A percentile compares a stretch with the other conserved stretches of the same genome.
Evolutionary conservation across 2,797 vertebrate genomes (phyloP).

Genomic region (Clarias laeviceps): DNA sequence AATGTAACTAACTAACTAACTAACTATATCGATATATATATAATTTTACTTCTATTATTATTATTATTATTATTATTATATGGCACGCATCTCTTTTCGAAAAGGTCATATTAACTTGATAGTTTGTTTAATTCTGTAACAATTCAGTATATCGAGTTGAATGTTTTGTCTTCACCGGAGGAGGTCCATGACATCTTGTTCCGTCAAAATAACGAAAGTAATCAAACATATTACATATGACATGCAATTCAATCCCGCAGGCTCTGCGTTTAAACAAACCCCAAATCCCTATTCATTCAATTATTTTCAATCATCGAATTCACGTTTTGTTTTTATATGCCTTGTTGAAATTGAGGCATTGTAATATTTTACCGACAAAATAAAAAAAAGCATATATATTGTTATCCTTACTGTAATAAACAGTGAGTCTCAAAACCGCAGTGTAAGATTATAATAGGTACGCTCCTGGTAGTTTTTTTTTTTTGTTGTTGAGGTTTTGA

Average conservation of each 20-base stretch:
- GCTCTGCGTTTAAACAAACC: not conserved
- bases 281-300: not conserved
- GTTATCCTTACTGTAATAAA: not conserved
- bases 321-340: not conserved
- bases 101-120: not conserved
- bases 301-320: not conserved
- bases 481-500: not conserved
- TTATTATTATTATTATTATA: not conserved
- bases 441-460: not conserved
- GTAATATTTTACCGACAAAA: not conserved
- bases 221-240: not conserved
- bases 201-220: slow-evolving; percentile 8
- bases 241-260: not conserved
- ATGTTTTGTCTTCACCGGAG: slow-evolving; percentile 9
- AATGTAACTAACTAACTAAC: not conserved
- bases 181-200: slow-evolving; percentile 2
- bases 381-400: too few species aligned
- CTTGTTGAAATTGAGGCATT: not conserved
- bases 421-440: not conserved
- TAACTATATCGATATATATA: too few species aligned
- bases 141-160: not conserved
- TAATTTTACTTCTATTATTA: not conserved
- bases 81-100: not conserved
- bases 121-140: not conserved
- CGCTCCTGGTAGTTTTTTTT: not conserved